Evolutionary conservation across 2,888 invertebrate species (phyloP).

Genomic region (Drosophila maculinotata): DNA sequence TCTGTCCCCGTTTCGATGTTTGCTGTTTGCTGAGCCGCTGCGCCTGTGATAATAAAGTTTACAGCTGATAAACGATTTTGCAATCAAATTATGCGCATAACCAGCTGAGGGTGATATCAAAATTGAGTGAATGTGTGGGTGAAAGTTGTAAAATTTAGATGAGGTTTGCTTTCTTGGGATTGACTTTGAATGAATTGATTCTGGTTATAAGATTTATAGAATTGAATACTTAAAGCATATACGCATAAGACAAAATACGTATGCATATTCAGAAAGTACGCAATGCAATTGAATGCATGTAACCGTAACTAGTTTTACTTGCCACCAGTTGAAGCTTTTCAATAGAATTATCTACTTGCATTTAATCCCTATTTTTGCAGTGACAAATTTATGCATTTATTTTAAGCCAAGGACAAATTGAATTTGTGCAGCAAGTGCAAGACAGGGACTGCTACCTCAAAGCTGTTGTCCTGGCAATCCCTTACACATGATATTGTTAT

Average conservation of each 20-base stretch:
- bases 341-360: conserved; percentile 22
- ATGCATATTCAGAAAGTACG: background rate
- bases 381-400: conserved; percentile 58
- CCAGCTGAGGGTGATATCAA: conserved; percentile 25
- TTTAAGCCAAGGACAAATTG: conserved; percentile 42
- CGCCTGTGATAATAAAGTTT: conserved; percentile 78
- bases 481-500: conserved; percentile 72
- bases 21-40: conserved; percentile 33
- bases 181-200: conserved; percentile 13
- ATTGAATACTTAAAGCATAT: background rate
- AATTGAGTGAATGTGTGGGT: conserved; percentile 7
- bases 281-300: conserved; percentile 9
- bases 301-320: conserved; percentile 24
- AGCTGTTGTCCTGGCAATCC: conserved; percentile 37
- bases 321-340: conserved; percentile 28
- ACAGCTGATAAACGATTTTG: conserved; percentile 81
- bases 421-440: conserved; percentile 28
- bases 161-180: conserved; percentile 8
- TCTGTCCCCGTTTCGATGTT: conserved; percentile 1
- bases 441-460: conserved; percentile 9
- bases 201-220: background rate
- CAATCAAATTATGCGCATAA: conserved; percentile 82
- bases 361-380: conserved; percentile 39
- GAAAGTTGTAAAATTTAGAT: conserved; percentile 34
- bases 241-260: background rate